Evolutionary conservation across 2,113 vertebrate species (phyloP).

Genomic region (Gobiocypris rarus): DNA sequence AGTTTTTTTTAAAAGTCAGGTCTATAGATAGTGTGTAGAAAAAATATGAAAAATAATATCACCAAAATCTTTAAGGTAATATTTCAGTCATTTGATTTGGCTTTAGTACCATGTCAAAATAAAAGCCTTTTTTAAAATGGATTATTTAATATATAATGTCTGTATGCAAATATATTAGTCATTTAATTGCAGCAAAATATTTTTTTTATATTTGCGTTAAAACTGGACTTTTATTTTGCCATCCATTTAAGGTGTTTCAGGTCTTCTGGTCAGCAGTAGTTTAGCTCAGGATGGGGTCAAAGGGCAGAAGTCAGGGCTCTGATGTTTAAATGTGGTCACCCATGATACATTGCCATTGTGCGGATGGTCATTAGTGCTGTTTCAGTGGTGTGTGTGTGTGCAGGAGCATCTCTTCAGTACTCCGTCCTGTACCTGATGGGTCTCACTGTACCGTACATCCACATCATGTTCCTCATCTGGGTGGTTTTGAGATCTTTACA

Average conservation of each 20-base stretch:
- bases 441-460: constrained; percentile 87
- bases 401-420: constrained; percentile 87
- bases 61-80: too few species aligned
- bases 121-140: too few species aligned
- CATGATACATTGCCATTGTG: neutral
- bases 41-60: neutral
- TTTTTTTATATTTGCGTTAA: too few species aligned
- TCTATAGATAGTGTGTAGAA: too few species aligned
- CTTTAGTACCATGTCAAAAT: too few species aligned
- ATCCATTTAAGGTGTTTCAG: neutral
- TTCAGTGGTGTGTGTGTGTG: constrained; percentile 37
- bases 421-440: constrained; percentile 85
- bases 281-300: constrained; percentile 1
- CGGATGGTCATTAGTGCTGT: neutral
- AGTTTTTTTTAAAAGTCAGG: neutral
- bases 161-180: too few species aligned
- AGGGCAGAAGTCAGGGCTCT: neutral
- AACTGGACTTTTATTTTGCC: too few species aligned
- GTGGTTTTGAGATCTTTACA: constrained; percentile 94
- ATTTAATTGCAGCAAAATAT: too few species aligned
- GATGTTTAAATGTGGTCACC: neutral
- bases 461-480: constrained; percentile 92
- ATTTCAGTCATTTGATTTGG: too few species aligned
- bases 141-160: too few species aligned
- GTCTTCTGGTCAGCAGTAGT: neutral